phyloP scores from a whole-genome alignment of 2,888 invertebrate species.

The Ophraella communa region DNA sequence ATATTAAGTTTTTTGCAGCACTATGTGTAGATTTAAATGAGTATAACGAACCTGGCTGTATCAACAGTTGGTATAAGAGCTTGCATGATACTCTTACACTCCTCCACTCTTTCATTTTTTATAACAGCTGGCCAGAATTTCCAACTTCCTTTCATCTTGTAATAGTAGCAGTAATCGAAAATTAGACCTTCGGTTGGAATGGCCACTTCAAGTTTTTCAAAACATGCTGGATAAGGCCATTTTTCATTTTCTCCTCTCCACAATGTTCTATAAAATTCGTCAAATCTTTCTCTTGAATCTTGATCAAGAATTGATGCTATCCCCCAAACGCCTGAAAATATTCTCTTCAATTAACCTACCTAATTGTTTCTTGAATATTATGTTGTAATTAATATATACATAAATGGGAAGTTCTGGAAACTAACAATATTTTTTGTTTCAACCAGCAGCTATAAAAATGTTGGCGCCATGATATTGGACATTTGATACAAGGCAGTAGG shows the following conservation, averaged over 20 bases:
- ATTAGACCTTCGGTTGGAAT: conserved; percentile 81
- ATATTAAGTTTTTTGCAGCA: too few species aligned
- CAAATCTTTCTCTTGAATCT: conserved; percentile 73
- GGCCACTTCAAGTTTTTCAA: conserved; percentile 76
- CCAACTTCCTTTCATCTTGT: conserved; percentile 85
- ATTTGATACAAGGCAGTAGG: too few species aligned
- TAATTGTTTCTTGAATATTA: too few species aligned
- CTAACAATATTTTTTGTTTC: too few species aligned
- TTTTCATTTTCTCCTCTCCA: conserved; percentile 61
- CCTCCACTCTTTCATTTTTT: conserved; percentile 68
- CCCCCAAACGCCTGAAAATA: conserved; percentile 71
- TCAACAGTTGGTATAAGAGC: conserved; percentile 87
- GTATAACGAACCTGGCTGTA: conserved; percentile 64
- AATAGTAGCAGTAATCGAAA: conserved; percentile 81
- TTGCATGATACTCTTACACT: conserved; percentile 71
- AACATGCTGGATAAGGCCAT: conserved; percentile 62
- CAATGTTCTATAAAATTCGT: conserved; percentile 67
- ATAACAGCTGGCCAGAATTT: conserved; percentile 84
- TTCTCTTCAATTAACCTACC: background rate
- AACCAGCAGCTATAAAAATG: too few species aligned
- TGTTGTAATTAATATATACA: too few species aligned
- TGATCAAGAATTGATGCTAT: conserved; percentile 80
- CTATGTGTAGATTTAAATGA: too few species aligned
- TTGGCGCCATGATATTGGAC: too few species aligned
- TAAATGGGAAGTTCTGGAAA: too few species aligned